Base-by-base conservation (phyloP, 1,140 invertebrate species). In the Leptonema lineaticorne region DNA sequence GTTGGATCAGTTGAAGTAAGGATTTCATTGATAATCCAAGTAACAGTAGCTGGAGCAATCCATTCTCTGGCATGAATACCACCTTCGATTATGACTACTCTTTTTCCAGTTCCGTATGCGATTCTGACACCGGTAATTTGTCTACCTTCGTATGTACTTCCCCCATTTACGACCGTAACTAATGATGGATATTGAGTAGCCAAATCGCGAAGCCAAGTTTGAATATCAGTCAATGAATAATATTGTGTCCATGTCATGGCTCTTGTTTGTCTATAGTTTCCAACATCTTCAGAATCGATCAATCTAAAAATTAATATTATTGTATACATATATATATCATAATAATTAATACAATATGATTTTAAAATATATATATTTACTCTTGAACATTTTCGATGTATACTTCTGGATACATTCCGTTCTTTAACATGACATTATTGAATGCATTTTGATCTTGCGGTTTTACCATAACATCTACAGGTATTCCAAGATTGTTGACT, bases 31-130 rank as follows among this genome's bases (percentile, higher is more conserved):
- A 90, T 74, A 2, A 93, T 78, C 67, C 87, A 93, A 1, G 90
- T 86, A 0, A 87, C 86, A 1, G 88, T 88, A 0, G 90, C 89
- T 0, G 88, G 85, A 0, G 86, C 78, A 27, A 92, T 89, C 91
- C 91, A 93, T 77, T 92, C 91, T 24, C 91, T 82, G 0, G 90
- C 90, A 75, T 93, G 90, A 20, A 91, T 90, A 0, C 88, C 87
- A 63, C 83, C 85, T 76, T 89, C 87, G 0, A 89, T 74, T 20
- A 88, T 83, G 0, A 89, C 78, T 69, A 46, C 75, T 59, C 65
- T 46, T 63, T 76, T 20, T 75, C 79, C 67, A 18, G 75, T 45
- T 0, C 78, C 79, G 20, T 84, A 84, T 3, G 80, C 77, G 1
- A 90, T 73, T 69, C 83, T 86, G 0, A 89, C 80, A 1, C 86